A percentile compares a stretch with the other conserved stretches of the same genome.
phyloP scores from a whole-genome alignment of 2,797 vertebrate species.

The Helicolenus hilgendorfi region DNA sequence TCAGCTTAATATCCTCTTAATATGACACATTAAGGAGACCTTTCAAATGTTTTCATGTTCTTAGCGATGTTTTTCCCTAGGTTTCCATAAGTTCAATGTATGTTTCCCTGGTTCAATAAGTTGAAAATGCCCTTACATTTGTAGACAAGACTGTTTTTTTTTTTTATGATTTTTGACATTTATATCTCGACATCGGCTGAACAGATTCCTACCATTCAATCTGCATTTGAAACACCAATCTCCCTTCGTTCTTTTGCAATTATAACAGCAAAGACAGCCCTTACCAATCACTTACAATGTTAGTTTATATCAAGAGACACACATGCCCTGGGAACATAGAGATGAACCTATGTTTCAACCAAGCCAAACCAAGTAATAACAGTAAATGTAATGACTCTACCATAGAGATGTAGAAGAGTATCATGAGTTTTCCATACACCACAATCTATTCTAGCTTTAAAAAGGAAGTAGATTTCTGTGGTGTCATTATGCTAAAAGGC shows the following conservation, averaged over 20 bases:
- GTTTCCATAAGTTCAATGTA: not conserved
- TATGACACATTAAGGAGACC: not conserved
- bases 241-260: no score
- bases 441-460: not conserved
- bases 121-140: no score
- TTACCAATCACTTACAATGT: not conserved
- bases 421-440: not conserved
- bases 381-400: not conserved
- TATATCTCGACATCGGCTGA: not conserved
- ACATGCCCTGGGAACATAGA: not conserved
- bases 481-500: not conserved
- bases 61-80: accelerated
- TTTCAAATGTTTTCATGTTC: no score
- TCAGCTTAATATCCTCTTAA: not conserved
- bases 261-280: no score
- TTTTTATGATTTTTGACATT: not conserved
- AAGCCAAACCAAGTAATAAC: not conserved
- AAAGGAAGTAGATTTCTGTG: not conserved
- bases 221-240: not conserved
- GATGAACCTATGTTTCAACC: not conserved
- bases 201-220: not conserved
- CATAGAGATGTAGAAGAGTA: not conserved
- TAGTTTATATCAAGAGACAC: not conserved
- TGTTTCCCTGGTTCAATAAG: no score
- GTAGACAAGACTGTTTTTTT: no score